Percentiles rank a stretch among this genome's conserved stretches.
These are phyloP conservation scores for Willisornis vidua DNA, from an alignment of 2,113 vertebrate genomes.

Conservation along the genomic window DNA sequence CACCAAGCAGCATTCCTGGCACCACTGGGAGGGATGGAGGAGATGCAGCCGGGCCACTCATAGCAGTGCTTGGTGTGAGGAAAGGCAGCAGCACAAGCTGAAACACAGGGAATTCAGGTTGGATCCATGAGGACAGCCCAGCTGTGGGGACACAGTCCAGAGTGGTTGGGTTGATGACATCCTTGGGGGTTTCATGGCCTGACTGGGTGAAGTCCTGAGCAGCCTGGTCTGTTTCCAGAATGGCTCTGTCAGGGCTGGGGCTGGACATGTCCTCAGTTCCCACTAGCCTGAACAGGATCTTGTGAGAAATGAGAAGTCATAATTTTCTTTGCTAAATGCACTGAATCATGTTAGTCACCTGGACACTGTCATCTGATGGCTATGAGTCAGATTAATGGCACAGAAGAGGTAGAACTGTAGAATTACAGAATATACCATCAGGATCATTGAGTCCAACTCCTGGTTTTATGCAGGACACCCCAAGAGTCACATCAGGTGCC, in stretches of 20 bases:
- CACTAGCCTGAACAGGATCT: not conserved
- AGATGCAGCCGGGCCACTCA: rapidly evolving
- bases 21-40: rapidly evolving
- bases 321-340: not conserved
- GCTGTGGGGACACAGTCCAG: rapidly evolving
- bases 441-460: not conserved
- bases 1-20: not conserved
- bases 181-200: rapidly evolving
- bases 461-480: not conserved
- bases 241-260: not conserved
- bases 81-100: not conserved
- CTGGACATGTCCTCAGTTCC: not conserved
- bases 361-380: not conserved
- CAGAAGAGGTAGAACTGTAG: not conserved
- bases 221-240: not conserved
- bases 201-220: not conserved
- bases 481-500: not conserved
- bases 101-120: not conserved
- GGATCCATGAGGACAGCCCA: not conserved
- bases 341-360: not conserved
- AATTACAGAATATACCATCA: not conserved
- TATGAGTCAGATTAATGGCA: not conserved
- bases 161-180: rapidly evolving
- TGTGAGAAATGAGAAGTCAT: not conserved
- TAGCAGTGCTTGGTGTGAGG: rapidly evolving